Conservation (phyloP, 2,888 invertebrate species). For the Orthosia gracilis region DNA sequence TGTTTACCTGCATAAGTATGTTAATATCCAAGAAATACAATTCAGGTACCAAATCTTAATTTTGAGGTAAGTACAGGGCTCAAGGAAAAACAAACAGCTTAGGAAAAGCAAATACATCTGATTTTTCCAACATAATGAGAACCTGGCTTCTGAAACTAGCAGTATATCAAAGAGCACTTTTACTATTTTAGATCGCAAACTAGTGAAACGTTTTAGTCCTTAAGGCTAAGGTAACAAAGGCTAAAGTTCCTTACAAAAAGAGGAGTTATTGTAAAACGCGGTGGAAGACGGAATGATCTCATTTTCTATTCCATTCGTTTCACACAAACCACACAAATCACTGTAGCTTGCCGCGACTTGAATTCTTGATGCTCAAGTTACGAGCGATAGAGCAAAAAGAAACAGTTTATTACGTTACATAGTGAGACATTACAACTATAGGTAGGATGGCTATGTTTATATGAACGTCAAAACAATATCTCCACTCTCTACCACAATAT, state of each 20-base stretch:
- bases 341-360: conserved; percentile 70
- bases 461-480: background rate
- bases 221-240: conserved; percentile 36
- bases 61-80: background rate
- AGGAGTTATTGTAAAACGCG: conserved; percentile 68
- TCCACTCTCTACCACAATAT: too few species aligned
- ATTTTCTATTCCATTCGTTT: conserved; percentile 85
- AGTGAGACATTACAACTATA: background rate
- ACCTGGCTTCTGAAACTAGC: conserved; percentile 32
- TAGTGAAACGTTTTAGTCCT: conserved; percentile 18
- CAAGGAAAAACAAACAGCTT: background rate
- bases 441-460: background rate
- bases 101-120: conserved; percentile 13
- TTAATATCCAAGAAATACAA: background rate
- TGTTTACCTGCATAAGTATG: background rate
- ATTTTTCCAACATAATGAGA: conserved; percentile 48
- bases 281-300: conserved; percentile 80
- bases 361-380: conserved; percentile 52
- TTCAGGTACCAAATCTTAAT: background rate
- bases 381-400: conserved; percentile 20
- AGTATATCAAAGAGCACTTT: conserved; percentile 47
- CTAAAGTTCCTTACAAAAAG: conserved; percentile 53
- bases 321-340: conserved; percentile 83
- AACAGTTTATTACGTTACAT: conserved; percentile 3
- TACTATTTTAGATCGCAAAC: conserved; percentile 19